phyloP scores from a whole-genome alignment of 2,113 vertebrate species.

The Rana temporaria region DNA sequence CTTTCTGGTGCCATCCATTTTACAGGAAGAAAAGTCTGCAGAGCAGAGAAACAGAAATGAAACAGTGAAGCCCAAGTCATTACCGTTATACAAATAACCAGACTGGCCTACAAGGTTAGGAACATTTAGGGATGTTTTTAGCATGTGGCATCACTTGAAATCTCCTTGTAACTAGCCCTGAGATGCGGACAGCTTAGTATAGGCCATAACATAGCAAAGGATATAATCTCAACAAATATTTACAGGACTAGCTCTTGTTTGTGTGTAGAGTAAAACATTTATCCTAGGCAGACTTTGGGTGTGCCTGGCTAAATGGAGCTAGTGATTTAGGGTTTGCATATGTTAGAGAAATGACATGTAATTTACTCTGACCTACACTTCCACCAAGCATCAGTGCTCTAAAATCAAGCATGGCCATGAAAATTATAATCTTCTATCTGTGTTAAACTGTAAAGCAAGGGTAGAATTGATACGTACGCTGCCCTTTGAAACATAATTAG shows the following conservation, averaged over 20 bases:
- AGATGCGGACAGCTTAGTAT: background rate
- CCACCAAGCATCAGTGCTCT: constrained; percentile 6
- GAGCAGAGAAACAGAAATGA: background rate
- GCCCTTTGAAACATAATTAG: constrained; percentile 98
- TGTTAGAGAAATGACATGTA: constrained; percentile 22
- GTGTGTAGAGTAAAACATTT: background rate
- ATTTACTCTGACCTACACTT: constrained; percentile 33
- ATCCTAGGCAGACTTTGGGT: constrained; percentile 11
- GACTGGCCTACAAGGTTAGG: too few relatives aligned
- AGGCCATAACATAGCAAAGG: background rate
- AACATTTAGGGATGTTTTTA: too few relatives aligned
- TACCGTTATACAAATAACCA: too few relatives aligned
- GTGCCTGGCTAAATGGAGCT: background rate
- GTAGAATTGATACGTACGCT: constrained; percentile 80
- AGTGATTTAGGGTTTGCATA: constrained; percentile 32
- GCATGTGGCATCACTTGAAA: too few relatives aligned
- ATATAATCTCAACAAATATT: constrained; percentile 7
- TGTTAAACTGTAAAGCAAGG: constrained; percentile 24
- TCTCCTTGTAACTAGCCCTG: too few relatives aligned
- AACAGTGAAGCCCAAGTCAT: background rate
- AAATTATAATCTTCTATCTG: constrained; percentile 37
- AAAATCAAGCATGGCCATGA: constrained; percentile 13
- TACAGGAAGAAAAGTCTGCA: constrained; percentile 94
- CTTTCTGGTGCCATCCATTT: constrained; percentile 99
- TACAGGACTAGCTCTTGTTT: constrained; percentile 5